These are phyloP conservation scores for Anolis apletophallus DNA, from an alignment of 2,797 vertebrate genomes.

Conservation along the genomic window DNA sequence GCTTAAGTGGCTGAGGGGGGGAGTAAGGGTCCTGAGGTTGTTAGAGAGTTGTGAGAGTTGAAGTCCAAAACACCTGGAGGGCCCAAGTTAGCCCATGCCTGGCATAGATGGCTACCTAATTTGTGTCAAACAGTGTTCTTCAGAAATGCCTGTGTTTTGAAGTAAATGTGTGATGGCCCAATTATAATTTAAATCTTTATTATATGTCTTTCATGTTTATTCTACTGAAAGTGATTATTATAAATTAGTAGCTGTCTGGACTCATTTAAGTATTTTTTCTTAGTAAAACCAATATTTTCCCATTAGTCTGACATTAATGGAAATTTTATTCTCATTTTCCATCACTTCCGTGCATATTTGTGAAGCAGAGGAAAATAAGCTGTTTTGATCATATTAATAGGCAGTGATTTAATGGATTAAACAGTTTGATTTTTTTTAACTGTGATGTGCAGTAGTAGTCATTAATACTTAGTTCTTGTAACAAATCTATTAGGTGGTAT, in stretches of 20 bases:
- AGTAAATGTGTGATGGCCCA: not conserved
- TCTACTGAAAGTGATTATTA: not conserved
- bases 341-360: not conserved
- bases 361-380: not conserved
- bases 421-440: not conserved
- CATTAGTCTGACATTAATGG: not conserved
- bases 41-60: too few relatives aligned
- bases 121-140: not conserved
- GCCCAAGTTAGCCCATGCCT: too few relatives aligned
- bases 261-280: not conserved
- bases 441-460: not conserved
- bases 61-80: too few relatives aligned
- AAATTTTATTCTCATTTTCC: not conserved
- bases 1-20: too few relatives aligned
- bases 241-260: not conserved
- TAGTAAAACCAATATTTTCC: slow-evolving; percentile 14
- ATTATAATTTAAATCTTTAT: not conserved
- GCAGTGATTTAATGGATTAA: not conserved
- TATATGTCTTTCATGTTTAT: not conserved
- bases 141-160: not conserved
- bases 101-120: not conserved
- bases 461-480: not conserved
- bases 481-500: not conserved
- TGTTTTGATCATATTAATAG: not conserved
- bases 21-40: too few relatives aligned